Percentiles rank a stretch among this genome's conserved stretches.
phyloP scores from a whole-genome alignment of 2,113 vertebrate species.

The Spea bombifrons region DNA sequence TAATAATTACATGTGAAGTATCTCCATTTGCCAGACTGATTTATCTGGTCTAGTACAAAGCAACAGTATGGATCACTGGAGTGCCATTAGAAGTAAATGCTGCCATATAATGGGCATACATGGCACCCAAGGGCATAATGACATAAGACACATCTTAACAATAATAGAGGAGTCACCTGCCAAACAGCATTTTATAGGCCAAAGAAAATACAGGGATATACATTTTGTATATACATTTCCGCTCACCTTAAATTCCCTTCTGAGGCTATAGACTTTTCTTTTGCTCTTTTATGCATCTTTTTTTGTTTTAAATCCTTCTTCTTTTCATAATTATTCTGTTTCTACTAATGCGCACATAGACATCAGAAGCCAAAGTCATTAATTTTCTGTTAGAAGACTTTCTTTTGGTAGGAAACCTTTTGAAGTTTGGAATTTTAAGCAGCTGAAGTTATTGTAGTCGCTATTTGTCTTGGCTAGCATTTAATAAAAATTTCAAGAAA shows the following conservation, averaged over 20 bases:
- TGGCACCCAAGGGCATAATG: no score
- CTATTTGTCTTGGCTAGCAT: conserved; percentile 37
- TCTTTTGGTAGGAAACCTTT: conserved; percentile 30
- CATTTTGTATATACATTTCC: not conserved
- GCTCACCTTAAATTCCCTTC: not conserved
- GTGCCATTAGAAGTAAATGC: no score
- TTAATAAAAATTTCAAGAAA: conserved; percentile 42
- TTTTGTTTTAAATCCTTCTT: conserved; percentile 36
- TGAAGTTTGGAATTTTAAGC: conserved; percentile 43
- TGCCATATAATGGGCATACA: no score
- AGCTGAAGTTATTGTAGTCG: conserved; percentile 42
- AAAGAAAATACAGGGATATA: not conserved
- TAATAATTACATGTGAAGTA: no score
- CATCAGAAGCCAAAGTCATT: conserved; percentile 44
- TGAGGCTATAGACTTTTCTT: conserved; percentile 1
- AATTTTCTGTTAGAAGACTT: conserved; percentile 48
- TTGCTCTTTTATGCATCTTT: conserved; percentile 28
- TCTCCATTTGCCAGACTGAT: no score
- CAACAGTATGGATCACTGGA: no score
- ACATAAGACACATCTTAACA: no score
- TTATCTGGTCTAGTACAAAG: no score
- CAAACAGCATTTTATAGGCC: no score
- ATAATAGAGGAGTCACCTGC: no score
- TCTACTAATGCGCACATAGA: conserved; percentile 41
- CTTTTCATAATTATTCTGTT: conserved; percentile 47